phyloP scores from a whole-genome alignment of 2,888 invertebrate species.

The Caenorhabditis sp. region DNA sequence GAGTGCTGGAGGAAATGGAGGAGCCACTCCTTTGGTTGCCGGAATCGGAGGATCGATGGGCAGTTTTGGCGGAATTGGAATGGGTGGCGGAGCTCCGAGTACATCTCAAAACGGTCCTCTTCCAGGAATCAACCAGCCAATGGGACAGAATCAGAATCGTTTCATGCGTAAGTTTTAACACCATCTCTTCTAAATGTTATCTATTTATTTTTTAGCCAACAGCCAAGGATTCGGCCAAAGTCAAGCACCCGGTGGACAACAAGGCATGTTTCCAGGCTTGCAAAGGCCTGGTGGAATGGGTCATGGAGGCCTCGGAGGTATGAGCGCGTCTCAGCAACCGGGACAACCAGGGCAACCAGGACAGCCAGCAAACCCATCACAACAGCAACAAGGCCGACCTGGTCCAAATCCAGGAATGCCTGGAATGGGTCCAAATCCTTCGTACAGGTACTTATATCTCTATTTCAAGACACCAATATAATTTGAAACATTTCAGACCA shows the following conservation, averaged over 20 bases:
- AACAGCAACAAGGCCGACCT: constrained; percentile 48
- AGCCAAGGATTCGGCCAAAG: constrained; percentile 37
- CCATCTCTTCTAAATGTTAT: neutral
- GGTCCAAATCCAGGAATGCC: constrained; percentile 35
- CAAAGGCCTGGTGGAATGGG: constrained; percentile 37
- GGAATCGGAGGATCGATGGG: constrained; percentile 57
- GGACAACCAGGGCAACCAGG: constrained; percentile 49
- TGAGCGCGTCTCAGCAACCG: constrained; percentile 36
- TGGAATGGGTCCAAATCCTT: constrained; percentile 26
- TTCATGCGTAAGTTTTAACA: constrained; percentile 52
- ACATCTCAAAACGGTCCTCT: constrained; percentile 24
- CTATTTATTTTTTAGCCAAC: constrained; percentile 36
- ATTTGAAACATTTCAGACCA: constrained; percentile 1
- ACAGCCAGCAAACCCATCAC: constrained; percentile 83
- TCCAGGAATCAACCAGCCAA: constrained; percentile 30
- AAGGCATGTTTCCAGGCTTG: constrained; percentile 21
- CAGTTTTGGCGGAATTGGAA: constrained; percentile 35
- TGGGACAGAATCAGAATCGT: constrained; percentile 48
- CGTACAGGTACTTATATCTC: constrained; percentile 12
- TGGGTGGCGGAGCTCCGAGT: constrained; percentile 7
- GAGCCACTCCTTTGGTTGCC: constrained; percentile 11
- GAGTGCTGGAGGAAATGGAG: constrained; percentile 2
- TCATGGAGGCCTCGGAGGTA: constrained; percentile 31
- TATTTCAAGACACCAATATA: neutral
- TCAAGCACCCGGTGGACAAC: constrained; percentile 23